These are phyloP conservation scores for Neodiprion fabricii DNA, from an alignment of 1,140 invertebrate genomes.

Conservation along the genomic window DNA sequence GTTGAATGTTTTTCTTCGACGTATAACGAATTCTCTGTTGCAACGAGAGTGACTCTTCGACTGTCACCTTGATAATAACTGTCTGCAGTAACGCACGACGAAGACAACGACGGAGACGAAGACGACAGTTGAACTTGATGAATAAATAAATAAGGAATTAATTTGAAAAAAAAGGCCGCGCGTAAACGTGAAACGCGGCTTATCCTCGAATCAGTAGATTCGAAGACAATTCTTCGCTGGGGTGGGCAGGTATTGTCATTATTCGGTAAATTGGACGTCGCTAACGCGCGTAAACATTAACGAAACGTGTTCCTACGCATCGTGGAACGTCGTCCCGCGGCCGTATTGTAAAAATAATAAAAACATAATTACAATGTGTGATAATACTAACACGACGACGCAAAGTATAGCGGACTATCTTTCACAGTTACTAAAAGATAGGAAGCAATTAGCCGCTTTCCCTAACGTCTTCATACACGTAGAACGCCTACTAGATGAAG, in stretches of 20 bases:
- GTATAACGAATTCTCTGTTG: too few species aligned
- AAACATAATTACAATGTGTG: constrained; percentile 70
- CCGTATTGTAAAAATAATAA: constrained; percentile 43
- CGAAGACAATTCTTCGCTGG: not conserved
- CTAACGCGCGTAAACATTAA: constrained; percentile 5
- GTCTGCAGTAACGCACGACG: too few species aligned
- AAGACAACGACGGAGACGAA: too few species aligned
- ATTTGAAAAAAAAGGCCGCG: not conserved
- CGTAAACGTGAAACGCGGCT: not conserved
- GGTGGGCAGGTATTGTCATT: not conserved
- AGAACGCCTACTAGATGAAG: constrained; percentile 98
- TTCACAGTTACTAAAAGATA: constrained; percentile 99
- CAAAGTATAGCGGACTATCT: constrained; percentile 99
- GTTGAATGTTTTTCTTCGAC: too few species aligned
- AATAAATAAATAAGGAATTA: not conserved
- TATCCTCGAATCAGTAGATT: too few species aligned
- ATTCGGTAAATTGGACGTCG: constrained; percentile 2
- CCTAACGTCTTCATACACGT: constrained; percentile 99
- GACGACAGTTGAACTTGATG: too few species aligned
- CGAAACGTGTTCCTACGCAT: constrained; percentile 3
- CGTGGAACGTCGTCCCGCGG: constrained; percentile 1
- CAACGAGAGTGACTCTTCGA: too few species aligned
- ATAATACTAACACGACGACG: constrained; percentile 79
- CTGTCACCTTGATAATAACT: too few species aligned
- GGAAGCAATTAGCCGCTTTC: constrained; percentile 99